Evolutionary conservation across 2,113 vertebrate species (phyloP).

Genomic region (Chitala chitala): DNA sequence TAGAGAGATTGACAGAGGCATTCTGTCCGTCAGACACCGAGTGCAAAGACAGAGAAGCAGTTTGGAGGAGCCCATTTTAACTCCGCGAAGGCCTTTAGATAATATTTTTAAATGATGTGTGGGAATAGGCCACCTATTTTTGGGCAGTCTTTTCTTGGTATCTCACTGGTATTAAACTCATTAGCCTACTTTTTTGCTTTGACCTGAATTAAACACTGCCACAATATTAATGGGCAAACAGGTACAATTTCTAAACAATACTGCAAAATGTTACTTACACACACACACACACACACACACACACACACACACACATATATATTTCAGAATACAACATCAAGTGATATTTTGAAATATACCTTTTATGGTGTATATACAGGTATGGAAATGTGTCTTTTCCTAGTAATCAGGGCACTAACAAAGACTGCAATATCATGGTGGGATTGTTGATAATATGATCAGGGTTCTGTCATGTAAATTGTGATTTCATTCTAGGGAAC

Average conservation of each 20-base stretch:
- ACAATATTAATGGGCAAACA: not conserved
- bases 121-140: slow-evolving; percentile 1
- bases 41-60: not conserved
- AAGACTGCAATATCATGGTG: not conserved
- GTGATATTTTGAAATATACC: not conserved
- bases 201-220: slow-evolving; percentile 13
- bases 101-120: slow-evolving; percentile 17
- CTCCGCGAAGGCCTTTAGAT: not conserved
- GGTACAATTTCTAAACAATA: not conserved
- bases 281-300: too few species aligned
- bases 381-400: not conserved
- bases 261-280: not conserved
- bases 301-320: too few species aligned
- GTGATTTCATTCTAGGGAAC: not conserved
- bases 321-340: not conserved
- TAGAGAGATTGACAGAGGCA: not conserved
- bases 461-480: not conserved
- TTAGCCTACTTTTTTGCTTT: slow-evolving; percentile 17
- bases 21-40: not conserved
- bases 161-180: slow-evolving; percentile 1
- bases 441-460: not conserved
- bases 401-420: not conserved
- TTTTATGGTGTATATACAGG: not conserved
- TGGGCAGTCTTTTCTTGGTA: slow-evolving; percentile 5
- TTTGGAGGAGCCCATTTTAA: not conserved